Percentiles rank a stretch among this genome's conserved stretches.
These are phyloP conservation scores for Paramacrobiotus metropolitanus DNA, from an alignment of 1,140 invertebrate species.

Conservation along the genomic window DNA sequence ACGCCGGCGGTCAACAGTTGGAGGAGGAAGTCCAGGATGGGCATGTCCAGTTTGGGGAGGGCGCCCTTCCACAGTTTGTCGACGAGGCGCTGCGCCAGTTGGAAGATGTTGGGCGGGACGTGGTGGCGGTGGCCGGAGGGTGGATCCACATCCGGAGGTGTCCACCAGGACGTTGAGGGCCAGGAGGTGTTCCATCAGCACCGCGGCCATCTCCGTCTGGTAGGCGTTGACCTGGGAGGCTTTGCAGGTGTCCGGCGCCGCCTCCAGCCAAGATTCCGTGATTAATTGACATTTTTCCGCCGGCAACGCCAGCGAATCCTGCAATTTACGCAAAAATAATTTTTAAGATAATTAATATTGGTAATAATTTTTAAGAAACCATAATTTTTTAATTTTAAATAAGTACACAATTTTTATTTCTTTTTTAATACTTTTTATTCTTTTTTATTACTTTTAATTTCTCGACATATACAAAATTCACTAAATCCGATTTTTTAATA, in stretches of 20 bases:
- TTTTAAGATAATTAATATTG: no score
- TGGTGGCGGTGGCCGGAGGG: conserved; percentile 39
- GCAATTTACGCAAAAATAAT: no score
- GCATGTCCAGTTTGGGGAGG: conserved; percentile 16
- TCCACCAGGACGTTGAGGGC: conserved; percentile 62
- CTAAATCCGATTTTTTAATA: no score
- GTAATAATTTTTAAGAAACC: no score
- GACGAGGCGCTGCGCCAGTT: conserved; percentile 68
- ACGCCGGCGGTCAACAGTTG: conserved; percentile 8
- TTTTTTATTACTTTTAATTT: no score
- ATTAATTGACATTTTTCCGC: conserved; percentile 18
- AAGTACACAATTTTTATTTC: no score
- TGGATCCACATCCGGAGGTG: conserved; percentile 7
- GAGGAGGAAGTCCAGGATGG: conserved; percentile 20
- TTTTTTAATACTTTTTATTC: no score
- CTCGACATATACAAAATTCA: no score
- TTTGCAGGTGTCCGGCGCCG: conserved; percentile 1
- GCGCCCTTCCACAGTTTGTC: conserved; percentile 87
- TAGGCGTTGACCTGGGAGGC: conserved; percentile 11
- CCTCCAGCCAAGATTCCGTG: conserved; percentile 4
- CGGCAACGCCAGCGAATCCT: conserved; percentile 63
- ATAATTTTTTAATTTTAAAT: no score
- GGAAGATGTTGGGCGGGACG: conserved; percentile 69
- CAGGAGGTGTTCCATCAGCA: conserved; percentile 75
- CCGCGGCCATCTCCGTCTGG: conserved; percentile 71